phyloP scores from a whole-genome alignment of 2,113 vertebrate genomes.

The Corythoichthys haematopterus region DNA sequence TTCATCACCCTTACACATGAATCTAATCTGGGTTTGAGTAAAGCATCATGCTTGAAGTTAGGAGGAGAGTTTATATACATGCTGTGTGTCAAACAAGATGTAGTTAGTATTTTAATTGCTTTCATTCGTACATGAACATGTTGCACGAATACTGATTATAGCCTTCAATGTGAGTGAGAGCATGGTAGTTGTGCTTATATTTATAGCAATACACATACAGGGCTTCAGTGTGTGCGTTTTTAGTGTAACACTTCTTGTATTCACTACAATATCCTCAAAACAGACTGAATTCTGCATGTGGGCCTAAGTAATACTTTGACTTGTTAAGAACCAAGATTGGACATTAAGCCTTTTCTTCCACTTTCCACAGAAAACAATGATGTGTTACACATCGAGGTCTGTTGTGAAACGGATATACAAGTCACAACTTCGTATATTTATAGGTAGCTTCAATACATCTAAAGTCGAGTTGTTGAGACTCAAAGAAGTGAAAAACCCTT shows the following conservation, averaged over 20 bases:
- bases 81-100: background rate
- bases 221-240: background rate
- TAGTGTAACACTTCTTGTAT: background rate
- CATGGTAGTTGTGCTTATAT: background rate
- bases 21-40: constrained; percentile 10
- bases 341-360: constrained; percentile 32
- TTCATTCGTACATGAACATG: background rate
- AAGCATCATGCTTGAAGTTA: background rate
- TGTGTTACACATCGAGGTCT: constrained; percentile 2
- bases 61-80: background rate
- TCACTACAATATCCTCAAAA: constrained; percentile 13
- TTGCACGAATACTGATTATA: background rate
- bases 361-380: constrained; percentile 8
- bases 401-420: background rate
- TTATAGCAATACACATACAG: background rate
- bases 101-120: background rate
- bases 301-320: constrained; percentile 42
- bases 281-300: constrained; percentile 38
- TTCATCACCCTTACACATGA: constrained; percentile 12
- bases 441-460: no score
- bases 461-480: no score
- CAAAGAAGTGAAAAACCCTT: no score
- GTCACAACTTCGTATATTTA: no score
- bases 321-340: constrained; percentile 32
- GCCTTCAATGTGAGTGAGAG: background rate